Evolutionary conservation across 2,888 invertebrate genomes (phyloP), one percentile per base, ranked within the genome.

Genomic region (Hirudinaria manillensis): DNA sequence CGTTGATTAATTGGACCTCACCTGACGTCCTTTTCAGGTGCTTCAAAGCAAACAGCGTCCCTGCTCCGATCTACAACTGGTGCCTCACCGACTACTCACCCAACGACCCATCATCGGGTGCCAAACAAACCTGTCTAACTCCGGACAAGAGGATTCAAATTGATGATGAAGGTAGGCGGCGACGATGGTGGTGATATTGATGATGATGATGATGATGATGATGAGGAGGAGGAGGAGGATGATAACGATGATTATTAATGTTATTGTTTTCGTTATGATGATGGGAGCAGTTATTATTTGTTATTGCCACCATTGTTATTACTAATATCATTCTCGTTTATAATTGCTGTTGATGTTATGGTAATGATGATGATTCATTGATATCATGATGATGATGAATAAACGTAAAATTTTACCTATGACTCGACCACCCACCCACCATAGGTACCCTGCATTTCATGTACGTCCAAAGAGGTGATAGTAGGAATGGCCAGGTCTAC

Each of bases 361-460:
- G n/a, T n/a, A n/a, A 45, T 45, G 45, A 45, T 45, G 10, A 45
- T 10, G 1, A 45, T 7, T 45, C 10, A 45, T 45, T 45, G 45
- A n/a, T 53, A 16, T 53, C 13, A 53, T 53, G 53, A 53, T 53
- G 53, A 53, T 53, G 13, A 16, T 13, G 13, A 16, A 21, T 21
- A 53, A 53, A 16, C 13, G 13, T 53, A 53, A 53, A 53, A 16
- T 53, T 16, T 53, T 53, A 53, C 13, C 21, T 53, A 53, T 53
- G 13, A 21, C 21, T 53, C 13, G 21, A 53, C 53, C 53, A 16
- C 21, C 29, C 29, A 61, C 4, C 61, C 1, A 4, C 29, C 27
- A 27, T 65, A 77, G 78, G 78, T 19, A 75, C 77, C 32, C 77
- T 78, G 32, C 72, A 76, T 38, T 77, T 77, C 51, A 67, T 68